These are phyloP conservation scores for Petrosia ficiformis DNA, from an alignment of 37 sponge, comb jelly and placozoan genomes.

Conservation along the genomic window DNA sequence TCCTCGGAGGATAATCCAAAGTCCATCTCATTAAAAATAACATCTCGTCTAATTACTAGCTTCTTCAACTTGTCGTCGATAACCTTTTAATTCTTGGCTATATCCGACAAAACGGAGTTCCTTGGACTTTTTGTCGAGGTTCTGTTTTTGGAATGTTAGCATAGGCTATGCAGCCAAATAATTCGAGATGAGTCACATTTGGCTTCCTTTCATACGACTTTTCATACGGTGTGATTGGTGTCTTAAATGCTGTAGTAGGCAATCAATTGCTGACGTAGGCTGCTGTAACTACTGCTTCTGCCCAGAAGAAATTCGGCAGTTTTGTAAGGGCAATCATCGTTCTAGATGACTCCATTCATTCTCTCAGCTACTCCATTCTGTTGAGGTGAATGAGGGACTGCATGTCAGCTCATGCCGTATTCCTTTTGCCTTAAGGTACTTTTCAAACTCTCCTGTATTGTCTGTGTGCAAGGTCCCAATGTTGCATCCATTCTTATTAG, in stretches of 20 bases:
- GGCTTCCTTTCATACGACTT: background rate
- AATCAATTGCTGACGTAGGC: no score
- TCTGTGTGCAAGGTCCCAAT: slow-evolving; percentile 10
- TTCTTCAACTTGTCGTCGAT: no score
- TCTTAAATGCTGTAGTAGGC: no score
- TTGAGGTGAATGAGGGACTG: background rate
- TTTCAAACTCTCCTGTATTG: slow-evolving; percentile 8
- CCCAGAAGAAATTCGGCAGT: no score
- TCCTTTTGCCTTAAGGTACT: slow-evolving; percentile 10
- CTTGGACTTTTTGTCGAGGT: background rate
- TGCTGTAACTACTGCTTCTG: no score
- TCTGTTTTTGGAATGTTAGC: background rate
- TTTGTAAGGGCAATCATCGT: background rate
- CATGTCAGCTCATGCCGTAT: slow-evolving; percentile 11
- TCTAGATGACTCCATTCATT: background rate
- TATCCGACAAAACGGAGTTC: slow-evolving; percentile 12
- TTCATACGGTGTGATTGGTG: background rate
- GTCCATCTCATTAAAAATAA: no score
- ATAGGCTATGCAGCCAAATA: background rate
- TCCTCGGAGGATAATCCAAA: no score
- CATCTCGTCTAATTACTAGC: no score
- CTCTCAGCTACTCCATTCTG: slow-evolving; percentile 3
- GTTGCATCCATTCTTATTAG: background rate
- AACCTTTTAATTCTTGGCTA: background rate
- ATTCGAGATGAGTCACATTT: background rate